Evolutionary conservation across 2,888 invertebrate species (phyloP).

Genomic region (Subacronicta megacephala): DNA sequence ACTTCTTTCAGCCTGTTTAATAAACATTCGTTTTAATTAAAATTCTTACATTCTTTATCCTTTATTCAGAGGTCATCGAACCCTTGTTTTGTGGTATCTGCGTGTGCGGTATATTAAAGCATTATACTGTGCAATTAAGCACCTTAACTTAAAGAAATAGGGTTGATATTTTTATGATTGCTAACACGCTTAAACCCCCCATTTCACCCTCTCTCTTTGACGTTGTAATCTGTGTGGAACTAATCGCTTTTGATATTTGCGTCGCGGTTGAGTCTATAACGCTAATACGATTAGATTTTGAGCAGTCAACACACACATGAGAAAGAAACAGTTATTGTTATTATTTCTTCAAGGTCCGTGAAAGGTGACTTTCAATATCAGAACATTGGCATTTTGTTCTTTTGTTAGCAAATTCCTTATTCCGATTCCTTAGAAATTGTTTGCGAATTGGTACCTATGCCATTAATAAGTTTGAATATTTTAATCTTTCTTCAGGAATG

Average conservation of each 20-base stretch:
- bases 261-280: constrained; percentile 50
- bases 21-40: constrained; percentile 31
- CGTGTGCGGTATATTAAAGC: constrained; percentile 13
- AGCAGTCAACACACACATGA: not conserved
- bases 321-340: not conserved
- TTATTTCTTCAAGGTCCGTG: constrained; percentile 13
- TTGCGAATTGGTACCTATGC: not conserved
- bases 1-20: too few species aligned
- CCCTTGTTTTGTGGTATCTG: constrained; percentile 44
- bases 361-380: constrained; percentile 7
- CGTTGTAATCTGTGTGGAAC: constrained; percentile 79
- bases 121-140: constrained; percentile 6
- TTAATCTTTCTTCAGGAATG: not conserved
- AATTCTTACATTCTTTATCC: constrained; percentile 26
- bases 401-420: not conserved
- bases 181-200: constrained; percentile 57
- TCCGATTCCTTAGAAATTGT: constrained; percentile 5
- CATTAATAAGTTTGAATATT: constrained; percentile 3
- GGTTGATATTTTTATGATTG: constrained; percentile 37
- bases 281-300: constrained; percentile 59
- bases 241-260: constrained; percentile 78
- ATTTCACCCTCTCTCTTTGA: constrained; percentile 74
- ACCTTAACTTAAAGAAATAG: constrained; percentile 3
- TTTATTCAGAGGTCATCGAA: constrained; percentile 44
- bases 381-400: constrained; percentile 16